Base-by-base conservation (phyloP, 1,140 invertebrate genomes). In the Akabosia matsudoensis region DNA sequence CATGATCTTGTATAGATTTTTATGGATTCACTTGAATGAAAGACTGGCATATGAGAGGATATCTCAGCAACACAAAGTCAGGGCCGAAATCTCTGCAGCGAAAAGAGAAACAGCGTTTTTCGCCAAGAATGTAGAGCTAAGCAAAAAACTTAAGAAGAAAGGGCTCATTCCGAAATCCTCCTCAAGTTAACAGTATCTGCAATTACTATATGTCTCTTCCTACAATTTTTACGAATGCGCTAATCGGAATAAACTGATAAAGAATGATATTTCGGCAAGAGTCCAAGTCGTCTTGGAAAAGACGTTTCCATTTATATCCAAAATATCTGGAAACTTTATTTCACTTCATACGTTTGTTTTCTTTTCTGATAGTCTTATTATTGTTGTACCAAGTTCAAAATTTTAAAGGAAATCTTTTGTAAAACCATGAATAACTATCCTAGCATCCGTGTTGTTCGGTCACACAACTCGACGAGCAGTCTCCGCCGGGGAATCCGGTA, bases 1-100 rank as follows among this genome's bases (percentile, higher is more conserved):
- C 18, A 18, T 45, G 18, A 10, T 45, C 18, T 70, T 70, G 82
- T 81, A 26, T 54, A 90, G 94, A 79, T 98, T 98, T 84, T 97
- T 97, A 85, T 99, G 97, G 97, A 88, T 91, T 67, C 95, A 99
- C 86, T 86, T 99, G 24, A 94, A 92, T 83, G 97, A 98, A 86
- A 88, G 95, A 82, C 86, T 98, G 75, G 91, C 92, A 18, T 97
- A 97, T 86, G 96, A 98, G 85, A 91, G 91, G 84, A 93, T 93
- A 33, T 92, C 94, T 7, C 90, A 91, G 79, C 91, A 94, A 83
- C 95, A 97, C 84, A 90, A 92, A 84, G 84, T 97, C 54, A 85
- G 92, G 78, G 89, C 92, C 22, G 97, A 98, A 87, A 93, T 98
- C 70, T 89, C 93, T 3, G 92, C 96, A 83, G 95, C 92, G 0